Conservation (phyloP, 2,888 invertebrate genomes). For the Plutella xylostella region DNA sequence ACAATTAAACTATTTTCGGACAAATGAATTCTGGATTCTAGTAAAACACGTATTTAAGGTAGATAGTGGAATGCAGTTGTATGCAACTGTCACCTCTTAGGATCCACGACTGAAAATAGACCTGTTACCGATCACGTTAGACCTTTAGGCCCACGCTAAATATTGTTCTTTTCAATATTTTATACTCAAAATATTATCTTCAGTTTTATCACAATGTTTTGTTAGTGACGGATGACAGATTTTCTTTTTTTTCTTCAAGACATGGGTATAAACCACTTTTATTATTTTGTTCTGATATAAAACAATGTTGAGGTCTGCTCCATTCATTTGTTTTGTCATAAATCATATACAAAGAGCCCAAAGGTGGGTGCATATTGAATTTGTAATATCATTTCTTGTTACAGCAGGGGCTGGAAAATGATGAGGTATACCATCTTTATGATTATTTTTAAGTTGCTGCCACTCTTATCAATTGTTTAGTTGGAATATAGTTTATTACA, state of each 20-base stretch:
- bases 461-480: conserved; percentile 62
- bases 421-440: conserved; percentile 82
- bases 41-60: conserved; percentile 41
- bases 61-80: conserved; percentile 55
- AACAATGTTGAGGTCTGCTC: too few relatives aligned
- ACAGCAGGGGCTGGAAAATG: conserved; percentile 94
- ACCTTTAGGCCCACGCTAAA: conserved; percentile 30
- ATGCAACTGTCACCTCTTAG: conserved; percentile 36
- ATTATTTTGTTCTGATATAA: too few relatives aligned
- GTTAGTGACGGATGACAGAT: not conserved
- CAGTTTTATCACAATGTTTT: conserved; percentile 1
- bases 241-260: not conserved
- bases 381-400: conserved; percentile 73
- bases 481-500: conserved; percentile 60
- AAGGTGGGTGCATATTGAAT: conserved; percentile 70
- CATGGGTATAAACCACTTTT: too few relatives aligned
- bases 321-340: too few relatives aligned
- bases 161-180: not conserved
- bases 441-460: conserved; percentile 69
- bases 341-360: conserved; percentile 53
- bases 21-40: conserved; percentile 56
- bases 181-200: not conserved
- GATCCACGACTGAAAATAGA: not conserved
- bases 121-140: conserved; percentile 30
- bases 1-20: conserved; percentile 39